Conservation (phyloP, 2,113 vertebrate genomes). For the Scomber scombrus region DNA sequence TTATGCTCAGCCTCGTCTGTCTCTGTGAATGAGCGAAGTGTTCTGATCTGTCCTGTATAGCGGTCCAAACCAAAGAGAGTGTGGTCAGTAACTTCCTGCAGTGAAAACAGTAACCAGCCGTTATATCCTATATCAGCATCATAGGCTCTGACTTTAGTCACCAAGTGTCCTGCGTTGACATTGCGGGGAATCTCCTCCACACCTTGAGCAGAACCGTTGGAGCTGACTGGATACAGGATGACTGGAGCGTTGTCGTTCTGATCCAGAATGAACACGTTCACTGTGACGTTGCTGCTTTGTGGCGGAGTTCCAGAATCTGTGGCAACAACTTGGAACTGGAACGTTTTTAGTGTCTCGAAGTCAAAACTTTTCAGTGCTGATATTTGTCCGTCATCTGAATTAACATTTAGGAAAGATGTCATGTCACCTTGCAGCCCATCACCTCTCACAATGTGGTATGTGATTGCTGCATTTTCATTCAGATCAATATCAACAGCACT, state of each 20-base stretch:
- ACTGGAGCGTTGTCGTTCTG: constrained; percentile 81
- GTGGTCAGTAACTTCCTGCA: constrained; percentile 73
- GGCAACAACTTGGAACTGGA: constrained; percentile 75
- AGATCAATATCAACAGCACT: constrained; percentile 74
- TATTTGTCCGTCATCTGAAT: constrained; percentile 74
- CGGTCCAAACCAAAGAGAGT: constrained; percentile 76
- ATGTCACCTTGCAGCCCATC: constrained; percentile 13
- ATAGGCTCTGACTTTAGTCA: constrained; percentile 79
- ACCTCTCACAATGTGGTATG: constrained; percentile 52
- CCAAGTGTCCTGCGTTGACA: constrained; percentile 73
- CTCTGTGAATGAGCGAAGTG: constrained; percentile 76
- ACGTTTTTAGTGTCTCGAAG: constrained; percentile 74
- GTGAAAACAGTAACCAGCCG: constrained; percentile 78
- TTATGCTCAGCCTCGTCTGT: constrained; percentile 73
- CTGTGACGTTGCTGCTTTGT: constrained; percentile 73
- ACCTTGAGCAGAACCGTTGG: constrained; percentile 77
- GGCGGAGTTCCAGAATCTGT: constrained; percentile 73
- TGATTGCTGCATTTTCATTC: constrained; percentile 77
- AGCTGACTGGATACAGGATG: constrained; percentile 77
- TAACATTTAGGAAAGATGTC: constrained; percentile 64
- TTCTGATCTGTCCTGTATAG: constrained; percentile 80
- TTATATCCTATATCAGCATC: constrained; percentile 81
- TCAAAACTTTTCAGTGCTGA: constrained; percentile 76
- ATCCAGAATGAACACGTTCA: constrained; percentile 79
- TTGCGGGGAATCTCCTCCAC: constrained; percentile 74